Evolutionary conservation across 1,140 invertebrate genomes (phyloP), one percentile per base, ranked within the genome.

Genomic region (Caerostris extrusa): DNA sequence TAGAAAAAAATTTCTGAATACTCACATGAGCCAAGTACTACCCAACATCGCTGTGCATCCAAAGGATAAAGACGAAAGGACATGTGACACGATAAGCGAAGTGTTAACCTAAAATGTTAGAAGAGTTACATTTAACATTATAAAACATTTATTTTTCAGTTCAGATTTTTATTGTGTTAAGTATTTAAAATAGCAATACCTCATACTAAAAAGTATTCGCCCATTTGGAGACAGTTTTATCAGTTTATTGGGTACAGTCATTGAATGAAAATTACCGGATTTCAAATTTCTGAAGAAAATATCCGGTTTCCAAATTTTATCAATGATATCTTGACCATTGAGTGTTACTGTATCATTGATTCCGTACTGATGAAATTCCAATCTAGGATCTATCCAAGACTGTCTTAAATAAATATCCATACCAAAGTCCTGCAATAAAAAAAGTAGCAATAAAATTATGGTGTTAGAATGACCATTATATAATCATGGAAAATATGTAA

Each of bases 261-360:
- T 95, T 50, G 95, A 95, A 94, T 96, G 96, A 56, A 96, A 96
- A 57, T 95, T 95, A 3, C 96, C 96, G 7, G 95, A 94, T 95
- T 96, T 96, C 86, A 96, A 96, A 93, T 96, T 96, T 14, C 96
- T 95, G 71, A 96, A 96, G 93, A 96, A 96, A 10, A 96, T 94
- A 90, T 96, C 96, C 3, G 96, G 96, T 60, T 96, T 95, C 96
- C 96, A 96, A 7, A 96, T 95, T 55, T 94, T 95, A 58, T 95
- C 92, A 10, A 96, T 94, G 69, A 95, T 94, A 50, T 95, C 95
- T 60, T 95, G 94, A 53, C 95, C 95, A 82, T 95, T 95, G 12
- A 95, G 94, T 34, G 95, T 94, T 4, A 95, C 90, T 4, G 89
- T 94, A 50, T 89, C 55, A 77, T 95, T 95, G 8, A 95, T 93